Base-by-base conservation (phyloP, 2,888 invertebrate genomes). In the Synergus laeviventris region DNA sequence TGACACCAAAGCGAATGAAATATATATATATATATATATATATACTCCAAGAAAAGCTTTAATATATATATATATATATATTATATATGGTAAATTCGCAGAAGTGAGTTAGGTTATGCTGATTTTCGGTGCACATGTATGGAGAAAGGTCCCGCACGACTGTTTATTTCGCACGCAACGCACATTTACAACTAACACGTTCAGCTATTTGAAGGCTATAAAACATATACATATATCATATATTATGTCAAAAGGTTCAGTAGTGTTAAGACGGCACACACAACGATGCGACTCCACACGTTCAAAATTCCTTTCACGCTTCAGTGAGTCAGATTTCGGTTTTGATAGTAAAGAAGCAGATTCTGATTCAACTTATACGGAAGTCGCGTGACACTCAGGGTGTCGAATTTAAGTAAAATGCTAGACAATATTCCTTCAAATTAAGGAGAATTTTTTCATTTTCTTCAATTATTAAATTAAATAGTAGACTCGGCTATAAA, bases 281-380 rank as follows among this genome's bases (percentile, higher is more conserved):
- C 11, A 66, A 21, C 42, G 21, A 66, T n/a, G n/a, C n/a, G n/a
- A n/a, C n/a, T n/a, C 66, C 45, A 45, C 66, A 45, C 66, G 66
- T 24, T 45, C 16, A 24, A 16, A 66, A 66, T 42, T 66, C 66
- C 66, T 66, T 66, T 66, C 66, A 66, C 66, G 66, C 66, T 31
- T 42, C 9, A 66, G 24, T 16, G 45, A 66, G 9, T 39, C 42
- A 66, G 66, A 66, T 66, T 66, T 16, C 24, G 45, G 24, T n/a
- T 31, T n/a, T 5, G 31, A 5, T 31, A 31, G 31, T 31, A 31
- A 66, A 24, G 7, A 16, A 66, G 21, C 39, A 12, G 42, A 24
- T 66, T n/a, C 24, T 16, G 66, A 45, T 66, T 31, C 31, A 31
- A 31, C 31, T 31, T 31, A 31, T 31, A 24, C 24, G 2, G n/a